A percentile compares a stretch with the other conserved stretches of the same genome.
Conservation (phyloP, 2,113 vertebrate species). For the Anser brachyrhynchus region DNA sequence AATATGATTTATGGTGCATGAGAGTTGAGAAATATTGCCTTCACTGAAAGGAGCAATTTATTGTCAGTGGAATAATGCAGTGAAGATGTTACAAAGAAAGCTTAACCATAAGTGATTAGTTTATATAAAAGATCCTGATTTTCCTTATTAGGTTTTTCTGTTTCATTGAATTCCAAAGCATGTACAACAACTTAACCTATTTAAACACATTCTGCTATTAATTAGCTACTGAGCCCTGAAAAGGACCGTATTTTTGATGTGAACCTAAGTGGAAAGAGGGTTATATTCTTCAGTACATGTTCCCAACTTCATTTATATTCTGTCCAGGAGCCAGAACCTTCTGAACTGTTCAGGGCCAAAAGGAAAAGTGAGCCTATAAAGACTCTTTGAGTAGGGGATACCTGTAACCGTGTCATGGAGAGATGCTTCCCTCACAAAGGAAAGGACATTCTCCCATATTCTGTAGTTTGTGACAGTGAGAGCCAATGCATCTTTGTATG, state of each 20-base stretch:
- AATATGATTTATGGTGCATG: neutral
- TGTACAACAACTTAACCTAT: constrained; percentile 15
- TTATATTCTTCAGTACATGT: neutral
- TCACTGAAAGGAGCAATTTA: neutral
- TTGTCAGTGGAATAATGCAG: constrained; percentile 11
- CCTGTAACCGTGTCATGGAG: neutral
- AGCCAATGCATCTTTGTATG: neutral
- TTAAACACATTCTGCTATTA: constrained; percentile 39
- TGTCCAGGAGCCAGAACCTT: neutral
- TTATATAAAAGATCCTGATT: constrained; percentile 33
- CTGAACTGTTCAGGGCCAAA: neutral
- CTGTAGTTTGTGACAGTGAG: neutral
- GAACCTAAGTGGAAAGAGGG: neutral
- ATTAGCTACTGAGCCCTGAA: constrained; percentile 13
- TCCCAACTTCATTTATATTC: neutral
- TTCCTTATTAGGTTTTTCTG: neutral
- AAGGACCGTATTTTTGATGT: neutral
- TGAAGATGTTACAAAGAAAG: constrained; percentile 4
- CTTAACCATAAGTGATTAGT: constrained; percentile 33
- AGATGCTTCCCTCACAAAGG: neutral
- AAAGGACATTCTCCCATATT: neutral
- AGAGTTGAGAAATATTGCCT: constrained; percentile 12
- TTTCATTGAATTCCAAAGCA: constrained; percentile 43
- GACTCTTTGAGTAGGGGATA: neutral
- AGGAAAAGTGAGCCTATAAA: neutral